Evolutionary conservation across 2,888 invertebrate species (phyloP), one percentile per base, ranked within the genome.

Genomic region (Eilema sororculum): DNA sequence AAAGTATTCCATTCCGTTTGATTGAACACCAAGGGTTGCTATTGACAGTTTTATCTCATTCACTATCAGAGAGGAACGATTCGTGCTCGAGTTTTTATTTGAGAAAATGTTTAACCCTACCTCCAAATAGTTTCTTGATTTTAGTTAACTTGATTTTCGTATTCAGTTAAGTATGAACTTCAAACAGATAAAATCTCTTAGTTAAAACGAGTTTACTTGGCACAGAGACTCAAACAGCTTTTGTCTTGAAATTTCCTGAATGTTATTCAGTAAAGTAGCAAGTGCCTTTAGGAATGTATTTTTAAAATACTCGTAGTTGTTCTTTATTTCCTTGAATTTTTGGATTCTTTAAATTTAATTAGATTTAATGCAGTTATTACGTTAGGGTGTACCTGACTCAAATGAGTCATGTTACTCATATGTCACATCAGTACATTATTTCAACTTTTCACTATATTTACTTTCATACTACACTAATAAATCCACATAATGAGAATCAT

Each of bases 11-110:
- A 65, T 77, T 78, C 78, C 76, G 72, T 80, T 73, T 84, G 86
- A 86, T 84, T 78, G 84, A 86, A 80, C 82, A 83, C 79, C 79
- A 62, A 78, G 82, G 84, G 87, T 83, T 76, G 80, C 74, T 78
- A 85, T 80, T 84, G 86, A 87, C 85, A 86, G 82, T 79, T 87
- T 84, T 86, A 87, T 87, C 87, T 76, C 83, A 84, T 86, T 80
- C 75, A 81, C 82, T 84, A 87, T 87, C 85, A 84, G 86, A 84
- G 82, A 73, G 69, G 78, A 79, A 79, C 78, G 76, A 80, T 82
- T 80, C 79, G 78, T 77, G 77, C 73, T 77, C 75, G 73, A 78
- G 75, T 80, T 84, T 83, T 79, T 81, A 79, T 86, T 85, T 79
- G 75, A 73, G 66, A 63, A 78, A 75, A 71, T 74, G 71, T 75